Percentiles rank a stretch among this genome's conserved stretches.
These are phyloP conservation scores for Zaprionus nigranus DNA, from an alignment of 1,140 invertebrate genomes.

Conservation along the genomic window DNA sequence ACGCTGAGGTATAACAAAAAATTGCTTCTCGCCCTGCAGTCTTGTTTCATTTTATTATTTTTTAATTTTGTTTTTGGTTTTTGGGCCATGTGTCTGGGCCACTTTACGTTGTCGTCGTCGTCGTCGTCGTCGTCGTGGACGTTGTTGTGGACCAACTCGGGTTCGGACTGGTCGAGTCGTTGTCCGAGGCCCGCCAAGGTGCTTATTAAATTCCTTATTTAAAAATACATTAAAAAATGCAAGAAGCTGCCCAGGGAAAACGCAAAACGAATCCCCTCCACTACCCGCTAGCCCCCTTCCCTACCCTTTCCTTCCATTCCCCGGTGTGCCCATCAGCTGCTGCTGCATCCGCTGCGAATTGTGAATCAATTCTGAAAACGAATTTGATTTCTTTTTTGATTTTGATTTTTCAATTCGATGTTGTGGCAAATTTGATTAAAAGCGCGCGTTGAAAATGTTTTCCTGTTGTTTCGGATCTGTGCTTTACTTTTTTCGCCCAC, in stretches of 20 bases:
- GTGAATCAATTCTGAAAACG: conserved; percentile 45
- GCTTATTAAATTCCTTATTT: conserved; percentile 84
- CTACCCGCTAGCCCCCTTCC: background rate
- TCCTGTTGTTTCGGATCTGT: conserved; percentile 51
- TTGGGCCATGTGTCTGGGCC: conserved; percentile 75
- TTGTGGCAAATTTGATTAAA: conserved; percentile 70
- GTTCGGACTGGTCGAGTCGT: conserved; percentile 38
- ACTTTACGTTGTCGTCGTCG: conserved; percentile 78
- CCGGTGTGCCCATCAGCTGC: conserved; percentile 26
- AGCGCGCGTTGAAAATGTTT: conserved; percentile 75
- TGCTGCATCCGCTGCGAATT: conserved; percentile 39
- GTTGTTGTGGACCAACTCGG: conserved; percentile 44
- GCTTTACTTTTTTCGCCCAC: background rate
- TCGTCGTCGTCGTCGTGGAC: conserved; percentile 67
- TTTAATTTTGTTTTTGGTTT: conserved; percentile 35
- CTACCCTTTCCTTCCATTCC: background rate
- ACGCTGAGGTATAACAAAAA: conserved; percentile 26
- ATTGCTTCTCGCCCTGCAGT: conserved; percentile 74
- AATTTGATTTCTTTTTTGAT: conserved; percentile 68
- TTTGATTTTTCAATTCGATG: conserved; percentile 51
- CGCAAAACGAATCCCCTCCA: conserved; percentile 49
- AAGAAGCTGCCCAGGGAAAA: conserved; percentile 70
- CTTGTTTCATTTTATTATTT: conserved; percentile 32
- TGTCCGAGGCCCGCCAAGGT: conserved; percentile 76
- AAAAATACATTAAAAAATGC: conserved; percentile 83